A percentile compares a stretch with the other conserved stretches of the same genome.
phyloP scores from a whole-genome alignment of 2,888 invertebrate genomes.

The Drosophila neotestacea region DNA sequence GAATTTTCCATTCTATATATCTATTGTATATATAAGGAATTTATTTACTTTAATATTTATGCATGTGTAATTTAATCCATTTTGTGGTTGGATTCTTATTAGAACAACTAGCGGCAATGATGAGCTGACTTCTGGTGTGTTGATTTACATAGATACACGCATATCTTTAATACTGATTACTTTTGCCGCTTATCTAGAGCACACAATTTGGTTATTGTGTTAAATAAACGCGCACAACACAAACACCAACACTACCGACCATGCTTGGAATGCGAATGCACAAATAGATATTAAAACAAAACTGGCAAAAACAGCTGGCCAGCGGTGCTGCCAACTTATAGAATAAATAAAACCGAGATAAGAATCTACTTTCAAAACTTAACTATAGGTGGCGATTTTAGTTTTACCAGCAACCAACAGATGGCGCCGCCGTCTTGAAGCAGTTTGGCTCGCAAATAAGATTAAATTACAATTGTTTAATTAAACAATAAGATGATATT shows the following conservation, averaged over 20 bases:
- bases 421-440: too few species aligned
- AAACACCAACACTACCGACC: conserved; percentile 16
- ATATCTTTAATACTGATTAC: conserved; percentile 43
- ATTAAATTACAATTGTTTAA: too few species aligned
- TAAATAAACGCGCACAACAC: conserved; percentile 39
- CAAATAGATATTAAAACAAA: conserved; percentile 18
- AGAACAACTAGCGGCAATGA: conserved; percentile 1
- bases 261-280: conserved; percentile 25
- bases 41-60: conserved; percentile 13
- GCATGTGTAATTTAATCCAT: conserved; percentile 16
- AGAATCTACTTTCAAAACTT: too few species aligned
- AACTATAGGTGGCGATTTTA: too few species aligned
- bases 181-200: conserved; percentile 46
- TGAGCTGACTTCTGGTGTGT: conserved; percentile 10
- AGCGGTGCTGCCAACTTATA: background rate
- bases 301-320: conserved; percentile 39
- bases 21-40: background rate
- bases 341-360: too few species aligned
- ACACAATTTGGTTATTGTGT: conserved; percentile 27
- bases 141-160: conserved; percentile 9
- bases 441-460: too few species aligned
- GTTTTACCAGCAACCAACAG: too few species aligned
- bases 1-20: conserved; percentile 24
- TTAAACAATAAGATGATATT: too few species aligned
- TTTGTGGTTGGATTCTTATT: conserved; percentile 9